Conservation (phyloP, 2,888 invertebrate genomes). For the Acleris laterana region DNA sequence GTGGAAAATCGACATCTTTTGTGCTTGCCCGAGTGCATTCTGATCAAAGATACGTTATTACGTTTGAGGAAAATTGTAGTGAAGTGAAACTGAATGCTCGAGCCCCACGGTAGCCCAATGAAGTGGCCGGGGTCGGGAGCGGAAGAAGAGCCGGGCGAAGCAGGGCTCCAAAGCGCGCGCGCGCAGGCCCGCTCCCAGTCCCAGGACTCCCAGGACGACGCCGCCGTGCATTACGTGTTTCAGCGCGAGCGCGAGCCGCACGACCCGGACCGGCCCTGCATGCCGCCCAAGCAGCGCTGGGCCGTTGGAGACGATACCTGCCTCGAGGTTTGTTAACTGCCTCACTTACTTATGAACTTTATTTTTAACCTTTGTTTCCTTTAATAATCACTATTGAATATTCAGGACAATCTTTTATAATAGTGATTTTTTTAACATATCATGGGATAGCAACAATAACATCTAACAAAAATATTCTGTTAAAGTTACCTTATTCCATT, state of each 20-base stretch:
- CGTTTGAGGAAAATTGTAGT: constrained; percentile 63
- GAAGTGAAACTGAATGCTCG: constrained; percentile 82
- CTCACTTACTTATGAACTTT: constrained; percentile 16
- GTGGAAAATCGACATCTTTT: constrained; percentile 53
- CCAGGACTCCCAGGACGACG: constrained; percentile 89
- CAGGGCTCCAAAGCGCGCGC: constrained; percentile 85
- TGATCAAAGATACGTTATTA: constrained; percentile 66
- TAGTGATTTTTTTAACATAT: too few relatives aligned
- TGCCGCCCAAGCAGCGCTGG: constrained; percentile 93
- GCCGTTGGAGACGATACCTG: constrained; percentile 94
- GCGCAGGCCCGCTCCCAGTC: constrained; percentile 89
- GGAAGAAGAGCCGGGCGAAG: constrained; percentile 86
- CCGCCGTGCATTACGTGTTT: constrained; percentile 96
- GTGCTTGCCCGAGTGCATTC: constrained; percentile 54
- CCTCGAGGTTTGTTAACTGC: constrained; percentile 88
- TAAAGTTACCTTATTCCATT: too few relatives aligned
- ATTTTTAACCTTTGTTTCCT: too few relatives aligned
- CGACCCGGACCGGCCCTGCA: constrained; percentile 90
- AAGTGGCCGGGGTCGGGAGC: constrained; percentile 90
- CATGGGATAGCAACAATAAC: too few relatives aligned
- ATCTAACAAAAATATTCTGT: too few relatives aligned
- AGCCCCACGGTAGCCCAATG: constrained; percentile 87
- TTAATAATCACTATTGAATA: too few relatives aligned
- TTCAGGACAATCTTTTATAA: too few relatives aligned
- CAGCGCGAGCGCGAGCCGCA: constrained; percentile 89